These are phyloP conservation scores for Drosophila prolongata DNA, from an alignment of 2,888 invertebrate species.

Conservation along the genomic window DNA sequence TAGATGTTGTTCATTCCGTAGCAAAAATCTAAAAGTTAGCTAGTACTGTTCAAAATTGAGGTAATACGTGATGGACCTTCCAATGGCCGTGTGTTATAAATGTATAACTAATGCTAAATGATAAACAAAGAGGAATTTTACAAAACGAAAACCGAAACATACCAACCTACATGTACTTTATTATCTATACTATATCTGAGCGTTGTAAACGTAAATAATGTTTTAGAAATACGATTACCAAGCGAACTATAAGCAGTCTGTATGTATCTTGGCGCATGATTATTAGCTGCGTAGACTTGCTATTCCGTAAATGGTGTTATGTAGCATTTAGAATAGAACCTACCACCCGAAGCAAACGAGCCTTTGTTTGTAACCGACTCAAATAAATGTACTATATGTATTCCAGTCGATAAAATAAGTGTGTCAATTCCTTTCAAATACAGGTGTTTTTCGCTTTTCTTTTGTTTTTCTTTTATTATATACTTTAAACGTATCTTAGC, in stretches of 20 bases:
- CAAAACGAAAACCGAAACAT: slow-evolving; percentile 41
- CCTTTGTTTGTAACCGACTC: slow-evolving; percentile 65
- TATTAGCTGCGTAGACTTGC: slow-evolving; percentile 60
- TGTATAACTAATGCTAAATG: slow-evolving; percentile 28
- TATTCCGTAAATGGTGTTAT: slow-evolving; percentile 63
- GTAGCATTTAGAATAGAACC: slow-evolving; percentile 71
- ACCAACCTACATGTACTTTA: slow-evolving; percentile 66
- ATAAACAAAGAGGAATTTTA: slow-evolving; percentile 54
- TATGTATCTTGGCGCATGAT: slow-evolving; percentile 31
- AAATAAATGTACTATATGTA: slow-evolving; percentile 54
- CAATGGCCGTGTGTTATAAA: slow-evolving; percentile 68
- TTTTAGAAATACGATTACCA: slow-evolving; percentile 53
- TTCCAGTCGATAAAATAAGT: slow-evolving; percentile 2
- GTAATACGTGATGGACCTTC: slow-evolving; percentile 72
- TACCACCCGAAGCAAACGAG: slow-evolving; percentile 57
- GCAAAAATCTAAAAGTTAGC: slow-evolving; percentile 43
- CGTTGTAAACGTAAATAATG: slow-evolving; percentile 50
- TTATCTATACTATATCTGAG: slow-evolving; percentile 47
- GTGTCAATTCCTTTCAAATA: slow-evolving; percentile 1
- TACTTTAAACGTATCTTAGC: slow-evolving; percentile 43
- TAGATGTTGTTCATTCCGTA: slow-evolving; percentile 76
- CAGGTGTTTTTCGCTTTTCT: slow-evolving; percentile 8
- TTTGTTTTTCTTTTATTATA: slow-evolving; percentile 36
- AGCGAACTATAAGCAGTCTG: slow-evolving; percentile 21
- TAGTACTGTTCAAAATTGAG: slow-evolving; percentile 54